A percentile compares a stretch with the other conserved stretches of the same genome.
Evolutionary conservation across 2,888 invertebrate genomes (phyloP).

Genomic region (Drosophila testacea): DNA sequence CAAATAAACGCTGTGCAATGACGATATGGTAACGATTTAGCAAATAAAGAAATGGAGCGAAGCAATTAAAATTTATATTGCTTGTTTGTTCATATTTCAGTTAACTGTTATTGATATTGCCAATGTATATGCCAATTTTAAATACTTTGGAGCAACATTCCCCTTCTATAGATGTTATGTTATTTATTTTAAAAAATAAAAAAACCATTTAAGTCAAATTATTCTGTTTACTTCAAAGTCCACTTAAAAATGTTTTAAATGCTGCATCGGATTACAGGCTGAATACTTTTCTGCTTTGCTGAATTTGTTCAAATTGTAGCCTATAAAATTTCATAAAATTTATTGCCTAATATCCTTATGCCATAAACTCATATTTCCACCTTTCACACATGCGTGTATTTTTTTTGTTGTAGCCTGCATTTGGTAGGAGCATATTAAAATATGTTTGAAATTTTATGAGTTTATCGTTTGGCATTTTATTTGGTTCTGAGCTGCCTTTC

Average conservation of each 20-base stretch:
- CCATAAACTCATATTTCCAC: constrained; percentile 54
- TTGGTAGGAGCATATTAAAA: constrained; percentile 57
- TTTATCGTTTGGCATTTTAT: constrained; percentile 49
- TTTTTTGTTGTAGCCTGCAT: constrained; percentile 1
- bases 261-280: not conserved
- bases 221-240: not conserved
- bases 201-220: not conserved
- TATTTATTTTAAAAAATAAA: too few species aligned
- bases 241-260: constrained; percentile 7
- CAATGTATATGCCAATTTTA: too few species aligned
- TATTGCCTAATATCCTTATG: constrained; percentile 23
- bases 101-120: too few species aligned
- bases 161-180: too few species aligned
- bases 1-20: constrained; percentile 2
- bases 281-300: not conserved
- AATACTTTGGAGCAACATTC: too few species aligned
- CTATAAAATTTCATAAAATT: constrained; percentile 24
- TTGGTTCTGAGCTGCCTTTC: constrained; percentile 10
- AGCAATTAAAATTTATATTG: too few species aligned
- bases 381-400: constrained; percentile 20
- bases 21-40: not conserved
- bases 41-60: not conserved
- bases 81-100: too few species aligned
- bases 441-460: constrained; percentile 67
- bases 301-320: not conserved